Evolutionary conservation across 2,113 vertebrate species (phyloP), one percentile per base, ranked within the genome.

Genomic region (Macheiramphus alcinus): DNA sequence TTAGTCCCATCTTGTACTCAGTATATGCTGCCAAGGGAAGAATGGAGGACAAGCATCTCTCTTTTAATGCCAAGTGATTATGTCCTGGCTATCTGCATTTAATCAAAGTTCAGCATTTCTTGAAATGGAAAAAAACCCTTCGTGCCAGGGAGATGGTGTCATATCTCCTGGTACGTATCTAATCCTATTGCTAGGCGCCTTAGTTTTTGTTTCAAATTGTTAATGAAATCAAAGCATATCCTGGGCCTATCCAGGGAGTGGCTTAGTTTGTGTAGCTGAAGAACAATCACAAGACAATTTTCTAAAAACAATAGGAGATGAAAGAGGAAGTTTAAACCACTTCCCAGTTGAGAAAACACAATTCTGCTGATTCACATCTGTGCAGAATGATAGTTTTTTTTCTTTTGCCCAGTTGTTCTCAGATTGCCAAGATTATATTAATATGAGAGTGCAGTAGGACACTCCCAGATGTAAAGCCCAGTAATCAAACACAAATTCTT

Each of bases 321-420:
- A 98, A 98, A 98, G 97, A 92, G 97, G 98, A 98, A 97, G 95
- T 90, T 91, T 88, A 93, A 96, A 97, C 96, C 97, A 97, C 97
- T 98, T 97, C 97, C 93, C 97, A 93, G 85, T 94, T 93, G 76
- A 94, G 96, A 97, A 89, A 91, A 94, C 74, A 91, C 72, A 89
- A 90, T 97, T 94, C 45, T 97, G 98, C 97, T 98, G 97, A 97
- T 95, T 97, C 97, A 97, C 96, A 96, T 93, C 87, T 96, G 74
- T 93, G 71, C 88, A 96, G 83, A 96, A 95, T 86, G 86, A 68
- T 93, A 88, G 93, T 11, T n/a, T 32, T 95, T 85, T 96, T 89
- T 88, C 87, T 94, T 85, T 71, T 76, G 86, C 79, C 72, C 81
- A 70, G 70, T 91, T 1, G 67, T 89, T 91, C 89, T 96, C 85